Percentiles rank a stretch among this genome's conserved stretches.
phyloP scores from a whole-genome alignment of 2,888 invertebrate genomes.

The Thereva nobilitata region DNA sequence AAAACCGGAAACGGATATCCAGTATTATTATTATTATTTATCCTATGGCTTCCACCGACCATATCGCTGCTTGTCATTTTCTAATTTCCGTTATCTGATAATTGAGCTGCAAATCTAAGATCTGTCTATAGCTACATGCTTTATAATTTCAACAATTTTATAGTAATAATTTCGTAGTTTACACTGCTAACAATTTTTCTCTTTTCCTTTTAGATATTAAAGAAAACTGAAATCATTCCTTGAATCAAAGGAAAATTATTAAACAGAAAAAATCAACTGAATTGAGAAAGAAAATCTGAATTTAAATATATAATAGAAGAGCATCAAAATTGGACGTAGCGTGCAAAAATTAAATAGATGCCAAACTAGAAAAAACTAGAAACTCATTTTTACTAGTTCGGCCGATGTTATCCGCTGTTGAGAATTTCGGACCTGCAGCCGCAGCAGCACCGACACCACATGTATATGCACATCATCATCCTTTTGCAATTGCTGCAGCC shows the following conservation, averaged over 20 bases:
- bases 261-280: slow-evolving; percentile 1
- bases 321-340: slow-evolving; percentile 1
- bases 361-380: slow-evolving; percentile 16
- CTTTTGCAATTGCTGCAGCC: slow-evolving; percentile 48
- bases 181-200: slow-evolving; percentile 1
- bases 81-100: too few species aligned
- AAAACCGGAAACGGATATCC: too few species aligned
- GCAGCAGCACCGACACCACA: slow-evolving; percentile 43
- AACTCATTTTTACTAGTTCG: slow-evolving; percentile 16
- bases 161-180: not conserved
- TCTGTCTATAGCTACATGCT: too few species aligned
- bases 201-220: not conserved
- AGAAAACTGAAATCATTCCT: too few species aligned
- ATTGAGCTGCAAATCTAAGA: too few species aligned
- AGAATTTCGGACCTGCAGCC: slow-evolving; percentile 48
- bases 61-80: too few species aligned
- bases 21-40: too few species aligned
- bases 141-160: too few species aligned
- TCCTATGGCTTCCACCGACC: too few species aligned
- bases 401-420: slow-evolving; percentile 51
- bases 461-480: slow-evolving; percentile 47
- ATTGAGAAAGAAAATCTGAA: not conserved
- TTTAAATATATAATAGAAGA: not conserved
- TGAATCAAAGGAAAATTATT: too few species aligned
- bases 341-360: slow-evolving; percentile 12